Base-by-base conservation (phyloP, 2,888 invertebrate genomes). In the Pollenia labialis region DNA sequence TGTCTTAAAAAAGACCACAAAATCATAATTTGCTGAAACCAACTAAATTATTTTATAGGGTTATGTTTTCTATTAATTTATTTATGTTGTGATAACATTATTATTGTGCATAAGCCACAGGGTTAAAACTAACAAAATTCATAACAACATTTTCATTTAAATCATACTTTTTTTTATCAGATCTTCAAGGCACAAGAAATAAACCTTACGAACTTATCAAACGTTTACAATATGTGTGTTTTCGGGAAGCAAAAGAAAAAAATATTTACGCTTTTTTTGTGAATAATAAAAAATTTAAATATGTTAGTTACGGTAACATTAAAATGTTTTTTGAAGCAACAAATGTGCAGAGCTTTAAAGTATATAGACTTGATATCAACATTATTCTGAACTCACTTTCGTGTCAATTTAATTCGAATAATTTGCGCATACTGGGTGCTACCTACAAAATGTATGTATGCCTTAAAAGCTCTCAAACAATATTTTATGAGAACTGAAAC, bases 21-120 rank as follows among this genome's bases (percentile, higher is more conserved):
- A 32, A 32, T 32, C 32, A 32, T 32, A 32, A 32, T 32, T 6
- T 32, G 32, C 0, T 32, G 32, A 32, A 32, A 32, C 6, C 32
- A 32, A 32, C 32, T 32, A 0, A 32, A 32, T 32, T 32, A 32
- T 32, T 32, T 32, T 6, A 32, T 32, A 32, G 32, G 32, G 6
- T 32, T n/a, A 40, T 50, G n/a, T 52, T n/a, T n/a, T 16, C 10
- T 62, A 44, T 62, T n/a, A n/a, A n/a, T n/a, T 62, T 18, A 62
- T 62, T 62, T 42, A 32, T 32, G 6, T 16, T 62, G 16, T 44
- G 16, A 52, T n/a, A 52, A 16, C 7, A 52, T 52, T 52, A 52
- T 52, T 52, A 52, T 52, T 52, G 52, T 16, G 9, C n/a, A 9
- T 9, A 52, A 9, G 52, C 16, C 16, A 52, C 52, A 52, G 9